A percentile compares a stretch with the other conserved stretches of the same genome.
Conservation (phyloP, 2,113 vertebrate species). For the Hippocampus guttulatus region DNA sequence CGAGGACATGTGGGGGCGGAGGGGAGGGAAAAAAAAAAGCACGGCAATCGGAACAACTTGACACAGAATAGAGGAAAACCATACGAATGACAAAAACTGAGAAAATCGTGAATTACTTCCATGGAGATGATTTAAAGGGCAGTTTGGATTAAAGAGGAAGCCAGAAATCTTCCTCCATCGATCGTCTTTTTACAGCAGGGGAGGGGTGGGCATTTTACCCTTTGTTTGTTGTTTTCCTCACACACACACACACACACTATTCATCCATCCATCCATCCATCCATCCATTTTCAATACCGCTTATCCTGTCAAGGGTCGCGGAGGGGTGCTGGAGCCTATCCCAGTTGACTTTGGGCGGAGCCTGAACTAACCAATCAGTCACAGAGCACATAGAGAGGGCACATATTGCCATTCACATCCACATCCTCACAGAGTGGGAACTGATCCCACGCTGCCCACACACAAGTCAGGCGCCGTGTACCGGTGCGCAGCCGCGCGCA, state of each 20-base stretch:
- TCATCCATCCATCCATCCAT: too few relatives aligned
- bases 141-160: conserved; percentile 38
- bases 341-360: too few relatives aligned
- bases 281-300: too few relatives aligned
- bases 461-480: too few relatives aligned
- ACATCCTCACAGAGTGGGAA: too few relatives aligned
- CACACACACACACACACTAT: not conserved
- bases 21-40: conserved; percentile 45
- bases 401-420: too few relatives aligned
- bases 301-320: too few relatives aligned
- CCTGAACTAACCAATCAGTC: too few relatives aligned
- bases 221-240: conserved; percentile 51
- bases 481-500: too few relatives aligned
- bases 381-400: too few relatives aligned
- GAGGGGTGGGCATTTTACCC: conserved; percentile 36
- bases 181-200: conserved; percentile 62
- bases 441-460: too few relatives aligned
- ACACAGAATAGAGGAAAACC: not conserved
- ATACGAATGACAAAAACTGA: conserved; percentile 35
- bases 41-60: conserved; percentile 52
- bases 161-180: conserved; percentile 44
- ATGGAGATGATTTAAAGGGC: conserved; percentile 50
- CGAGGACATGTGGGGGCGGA: not conserved
- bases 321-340: too few relatives aligned
- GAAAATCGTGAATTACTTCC: conserved; percentile 55